Evolutionary conservation across 1,140 invertebrate genomes (phyloP), one percentile per base, ranked within the genome.

Genomic region (Drosophila bocki): DNA sequence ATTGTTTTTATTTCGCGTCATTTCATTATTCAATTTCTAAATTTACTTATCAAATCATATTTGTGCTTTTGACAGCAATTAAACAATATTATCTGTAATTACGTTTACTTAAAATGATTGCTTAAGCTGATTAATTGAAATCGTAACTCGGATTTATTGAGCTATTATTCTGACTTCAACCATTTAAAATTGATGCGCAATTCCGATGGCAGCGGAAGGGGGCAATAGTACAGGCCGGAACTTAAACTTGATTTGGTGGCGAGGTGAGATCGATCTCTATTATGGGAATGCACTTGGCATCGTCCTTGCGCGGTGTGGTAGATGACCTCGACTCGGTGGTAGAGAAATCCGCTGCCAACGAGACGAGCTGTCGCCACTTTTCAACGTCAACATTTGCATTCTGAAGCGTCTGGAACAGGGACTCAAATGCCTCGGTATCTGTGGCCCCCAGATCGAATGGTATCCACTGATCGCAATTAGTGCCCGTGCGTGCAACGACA

Each of bases 201-300:
- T 44, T 44, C 53, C 35, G 19, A 26, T 41, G 22, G 47, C 53
- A 4, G 15, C 19, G 37, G 13, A 11, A 8, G 12, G 51, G 29
- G 17, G 8, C 19, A n/a, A 32, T 7, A 63, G 26, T 19, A 33
- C 32, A 57, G 15, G 11, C 12, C 42, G 65, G 59, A 64, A 68
- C 22, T 68, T 67, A 70, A 15, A 7, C 32, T 8, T 54, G 13
- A 51, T 58, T 45, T 12, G 48, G 41, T 17, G 83, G 76, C 47
- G 83, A 82, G 70, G 80, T 87, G 15, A 87, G 69, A 74, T 87
- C 84, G 29, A 83, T 82, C 54, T 83, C 72, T 44, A 83, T 84
- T 50, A 90, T 71, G 17, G 83, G 64, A 15, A 44, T 57, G 45
- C 32, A 29, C 32, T 64, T 53, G 54, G 41, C 50, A 9, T 57